These are phyloP conservation scores for Nephrocerus scutellatus DNA, from an alignment of 2,888 invertebrate species.

Conservation along the genomic window DNA sequence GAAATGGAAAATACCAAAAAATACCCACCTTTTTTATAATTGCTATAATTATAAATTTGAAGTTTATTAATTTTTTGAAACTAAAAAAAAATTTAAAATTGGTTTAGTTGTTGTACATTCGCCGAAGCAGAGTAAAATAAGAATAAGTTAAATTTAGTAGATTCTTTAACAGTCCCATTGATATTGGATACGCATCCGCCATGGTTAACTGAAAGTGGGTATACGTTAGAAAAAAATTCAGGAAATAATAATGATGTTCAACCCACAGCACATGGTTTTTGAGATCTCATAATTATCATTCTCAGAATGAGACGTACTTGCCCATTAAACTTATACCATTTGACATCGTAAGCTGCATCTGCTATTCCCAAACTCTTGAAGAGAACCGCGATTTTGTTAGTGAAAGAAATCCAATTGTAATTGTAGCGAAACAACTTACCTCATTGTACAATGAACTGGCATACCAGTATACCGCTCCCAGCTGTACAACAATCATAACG, in stretches of 20 bases:
- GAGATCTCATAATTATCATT: slow-evolving; percentile 15
- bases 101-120: too few relatives aligned
- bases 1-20: too few relatives aligned
- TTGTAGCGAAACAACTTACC: slow-evolving; percentile 1
- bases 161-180: slow-evolving; percentile 13
- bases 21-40: too few relatives aligned
- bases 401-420: background rate
- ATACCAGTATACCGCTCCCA: slow-evolving; percentile 13
- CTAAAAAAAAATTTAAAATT: too few relatives aligned
- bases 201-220: slow-evolving; percentile 13
- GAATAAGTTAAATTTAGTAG: slow-evolving; percentile 17
- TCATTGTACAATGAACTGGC: slow-evolving; percentile 16
- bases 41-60: too few relatives aligned
- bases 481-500: slow-evolving; percentile 14
- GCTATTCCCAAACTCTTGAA: slow-evolving; percentile 13
- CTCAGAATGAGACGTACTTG: slow-evolving; percentile 12
- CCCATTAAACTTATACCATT: slow-evolving; percentile 14
- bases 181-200: slow-evolving; percentile 16
- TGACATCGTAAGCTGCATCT: slow-evolving; percentile 18
- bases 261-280: slow-evolving; percentile 18
- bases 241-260: too few relatives aligned
- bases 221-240: background rate
- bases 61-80: too few relatives aligned
- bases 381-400: too few relatives aligned
- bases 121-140: slow-evolving; percentile 16